Evolutionary conservation across 1,140 invertebrate genomes (phyloP).

Genomic region (Drosophila bocki): DNA sequence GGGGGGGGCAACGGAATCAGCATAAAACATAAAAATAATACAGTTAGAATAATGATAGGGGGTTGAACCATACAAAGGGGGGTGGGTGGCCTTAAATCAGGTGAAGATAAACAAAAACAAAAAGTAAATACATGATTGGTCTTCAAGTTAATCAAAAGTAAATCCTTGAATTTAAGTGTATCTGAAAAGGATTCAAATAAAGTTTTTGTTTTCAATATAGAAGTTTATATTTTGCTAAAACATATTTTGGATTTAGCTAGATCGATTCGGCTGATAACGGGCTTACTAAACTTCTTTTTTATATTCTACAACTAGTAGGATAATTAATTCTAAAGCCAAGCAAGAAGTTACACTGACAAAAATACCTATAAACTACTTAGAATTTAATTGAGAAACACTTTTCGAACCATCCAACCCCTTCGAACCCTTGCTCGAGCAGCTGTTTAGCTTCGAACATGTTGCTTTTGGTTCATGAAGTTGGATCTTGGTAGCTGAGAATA

Average conservation of each 20-base stretch:
- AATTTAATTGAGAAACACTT: background rate
- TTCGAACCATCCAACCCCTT: no score
- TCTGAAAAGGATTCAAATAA: no score
- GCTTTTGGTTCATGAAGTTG: background rate
- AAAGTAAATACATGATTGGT: constrained; percentile 13
- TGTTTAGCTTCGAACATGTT: constrained; percentile 5
- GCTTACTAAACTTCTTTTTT: no score
- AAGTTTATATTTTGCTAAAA: no score
- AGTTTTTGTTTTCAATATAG: no score
- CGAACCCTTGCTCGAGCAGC: background rate
- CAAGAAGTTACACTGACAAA: background rate
- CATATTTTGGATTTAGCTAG: no score
- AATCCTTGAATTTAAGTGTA: background rate
- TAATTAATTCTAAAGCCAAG: background rate
- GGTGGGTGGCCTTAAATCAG: constrained; percentile 1
- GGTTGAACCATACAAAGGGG: background rate
- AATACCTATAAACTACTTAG: background rate
- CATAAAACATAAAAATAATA: constrained; percentile 42
- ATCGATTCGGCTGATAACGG: no score
- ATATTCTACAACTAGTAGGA: no score
- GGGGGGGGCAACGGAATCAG: constrained; percentile 13
- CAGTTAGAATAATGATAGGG: constrained; percentile 36
- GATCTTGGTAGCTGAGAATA: background rate
- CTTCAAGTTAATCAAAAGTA: constrained; percentile 1
- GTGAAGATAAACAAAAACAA: constrained; percentile 10